phyloP scores from a whole-genome alignment of 2,888 invertebrate species.

The Parthenolecanium corni region DNA sequence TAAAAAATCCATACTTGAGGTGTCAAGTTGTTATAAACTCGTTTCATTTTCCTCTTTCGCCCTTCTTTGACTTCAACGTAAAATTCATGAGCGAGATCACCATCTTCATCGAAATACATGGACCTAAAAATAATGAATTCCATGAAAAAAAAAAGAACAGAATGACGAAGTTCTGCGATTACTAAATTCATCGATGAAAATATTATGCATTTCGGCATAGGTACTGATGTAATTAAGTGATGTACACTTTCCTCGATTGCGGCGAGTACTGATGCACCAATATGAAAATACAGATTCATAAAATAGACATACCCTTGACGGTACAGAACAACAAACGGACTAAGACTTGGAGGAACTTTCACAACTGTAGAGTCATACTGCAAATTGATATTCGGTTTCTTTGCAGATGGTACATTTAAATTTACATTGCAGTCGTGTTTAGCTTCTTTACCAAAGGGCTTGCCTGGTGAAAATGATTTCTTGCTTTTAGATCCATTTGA shows the following conservation, averaged over 20 bases:
- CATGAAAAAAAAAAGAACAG: background rate
- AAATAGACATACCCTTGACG: conserved; percentile 9
- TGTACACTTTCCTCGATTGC: background rate
- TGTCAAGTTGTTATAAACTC: conserved; percentile 37
- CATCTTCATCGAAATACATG: conserved; percentile 46
- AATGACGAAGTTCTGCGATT: background rate
- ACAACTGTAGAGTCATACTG: background rate
- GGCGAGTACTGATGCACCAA: too few relatives aligned
- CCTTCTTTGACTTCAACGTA: conserved; percentile 40
- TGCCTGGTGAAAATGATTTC: background rate
- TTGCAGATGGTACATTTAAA: background rate
- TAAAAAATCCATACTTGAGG: conserved; percentile 38
- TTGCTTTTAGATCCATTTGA: conserved; percentile 8
- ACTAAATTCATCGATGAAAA: background rate
- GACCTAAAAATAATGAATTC: conserved; percentile 42
- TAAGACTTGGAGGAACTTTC: conserved; percentile 3
- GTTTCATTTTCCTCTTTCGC: conserved; percentile 36
- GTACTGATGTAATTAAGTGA: background rate
- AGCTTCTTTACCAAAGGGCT: background rate
- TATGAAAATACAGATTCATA: too few relatives aligned
- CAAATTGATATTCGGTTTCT: background rate
- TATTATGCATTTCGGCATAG: too few relatives aligned
- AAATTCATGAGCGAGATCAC: conserved; percentile 46
- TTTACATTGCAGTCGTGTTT: background rate
- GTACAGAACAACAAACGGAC: conserved; percentile 10